These are phyloP conservation scores for Drosophila robusta DNA, from an alignment of 2,888 invertebrate genomes.

Conservation along the genomic window DNA sequence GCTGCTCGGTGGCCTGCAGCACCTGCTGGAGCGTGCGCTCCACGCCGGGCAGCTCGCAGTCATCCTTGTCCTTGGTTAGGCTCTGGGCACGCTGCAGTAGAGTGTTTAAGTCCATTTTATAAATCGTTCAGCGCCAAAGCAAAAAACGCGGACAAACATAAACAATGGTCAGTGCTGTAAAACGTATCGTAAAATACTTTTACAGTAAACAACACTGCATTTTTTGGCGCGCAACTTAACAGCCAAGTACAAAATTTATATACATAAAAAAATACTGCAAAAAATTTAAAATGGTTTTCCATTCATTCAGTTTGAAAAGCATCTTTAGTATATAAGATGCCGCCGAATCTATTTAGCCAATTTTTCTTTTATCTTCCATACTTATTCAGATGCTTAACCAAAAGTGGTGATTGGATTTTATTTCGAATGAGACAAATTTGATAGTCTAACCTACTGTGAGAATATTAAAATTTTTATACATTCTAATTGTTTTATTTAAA, in stretches of 20 bases:
- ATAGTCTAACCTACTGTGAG: too few relatives aligned
- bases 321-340: too few relatives aligned
- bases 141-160: conserved; percentile 41
- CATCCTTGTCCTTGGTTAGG: conserved; percentile 93
- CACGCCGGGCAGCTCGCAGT: conserved; percentile 93
- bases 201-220: conserved; percentile 17
- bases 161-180: conserved; percentile 37
- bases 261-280: too few relatives aligned
- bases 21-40: conserved; percentile 96
- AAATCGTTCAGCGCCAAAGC: conserved; percentile 20
- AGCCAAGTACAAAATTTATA: not conserved
- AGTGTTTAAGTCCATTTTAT: conserved; percentile 91
- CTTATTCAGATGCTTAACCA: too few relatives aligned
- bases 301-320: too few relatives aligned
- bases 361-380: too few relatives aligned
- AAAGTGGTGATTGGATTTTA: too few relatives aligned
- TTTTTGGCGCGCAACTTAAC: not conserved
- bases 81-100: conserved; percentile 97
- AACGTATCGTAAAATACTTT: not conserved
- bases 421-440: too few relatives aligned
- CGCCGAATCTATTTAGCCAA: too few relatives aligned
- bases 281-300: too few relatives aligned
- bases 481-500: too few relatives aligned
- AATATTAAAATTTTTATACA: too few relatives aligned
- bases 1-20: conserved; percentile 94